A percentile compares a stretch with the other conserved stretches of the same genome.
Evolutionary conservation across 35 echinoderm and acorn worm species (phyloP).

Genomic region (Apostichopus japonicus): DNA sequence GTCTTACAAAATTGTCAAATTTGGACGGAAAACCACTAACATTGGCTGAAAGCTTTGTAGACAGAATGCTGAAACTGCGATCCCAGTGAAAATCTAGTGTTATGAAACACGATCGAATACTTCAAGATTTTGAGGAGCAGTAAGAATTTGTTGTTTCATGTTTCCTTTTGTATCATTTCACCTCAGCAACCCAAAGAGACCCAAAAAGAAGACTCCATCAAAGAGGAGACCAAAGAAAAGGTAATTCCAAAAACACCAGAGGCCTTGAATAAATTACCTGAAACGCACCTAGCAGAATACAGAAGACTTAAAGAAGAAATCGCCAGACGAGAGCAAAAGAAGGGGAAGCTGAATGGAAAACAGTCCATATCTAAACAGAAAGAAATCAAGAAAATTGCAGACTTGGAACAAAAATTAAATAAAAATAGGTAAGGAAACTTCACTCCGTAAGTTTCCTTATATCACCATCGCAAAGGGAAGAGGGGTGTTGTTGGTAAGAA

Average conservation of each 20-base stretch:
- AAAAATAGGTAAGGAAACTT: conserved; percentile 48
- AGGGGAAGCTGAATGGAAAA: neutral
- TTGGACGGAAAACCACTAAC: too few relatives aligned
- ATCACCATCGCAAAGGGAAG: too few relatives aligned
- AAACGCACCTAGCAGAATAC: conserved; percentile 73
- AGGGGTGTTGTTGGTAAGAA: too few relatives aligned
- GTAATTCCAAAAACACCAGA: conserved; percentile 69
- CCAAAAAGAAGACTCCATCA: neutral
- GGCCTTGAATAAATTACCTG: conserved; percentile 67
- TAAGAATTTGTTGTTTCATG: too few relatives aligned
- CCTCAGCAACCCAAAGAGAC: neutral
- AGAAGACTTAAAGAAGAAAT: conserved; percentile 83
- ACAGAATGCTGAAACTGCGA: too few relatives aligned
- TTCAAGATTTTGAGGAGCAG: too few relatives aligned
- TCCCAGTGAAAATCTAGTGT: too few relatives aligned
- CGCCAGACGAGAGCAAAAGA: conserved; percentile 68
- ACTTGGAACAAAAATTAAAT: conserved; percentile 29
- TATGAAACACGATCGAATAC: too few relatives aligned
- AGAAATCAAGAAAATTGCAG: neutral
- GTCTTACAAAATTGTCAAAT: too few relatives aligned
- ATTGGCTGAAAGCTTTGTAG: too few relatives aligned
- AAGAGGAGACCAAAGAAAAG: neutral
- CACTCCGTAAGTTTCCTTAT: neutral
- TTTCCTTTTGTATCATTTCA: neutral
- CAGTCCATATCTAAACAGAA: neutral